A percentile compares a stretch with the other conserved stretches of the same genome.
phyloP scores from a whole-genome alignment of 2,888 invertebrate species.

The Chesias legatella region DNA sequence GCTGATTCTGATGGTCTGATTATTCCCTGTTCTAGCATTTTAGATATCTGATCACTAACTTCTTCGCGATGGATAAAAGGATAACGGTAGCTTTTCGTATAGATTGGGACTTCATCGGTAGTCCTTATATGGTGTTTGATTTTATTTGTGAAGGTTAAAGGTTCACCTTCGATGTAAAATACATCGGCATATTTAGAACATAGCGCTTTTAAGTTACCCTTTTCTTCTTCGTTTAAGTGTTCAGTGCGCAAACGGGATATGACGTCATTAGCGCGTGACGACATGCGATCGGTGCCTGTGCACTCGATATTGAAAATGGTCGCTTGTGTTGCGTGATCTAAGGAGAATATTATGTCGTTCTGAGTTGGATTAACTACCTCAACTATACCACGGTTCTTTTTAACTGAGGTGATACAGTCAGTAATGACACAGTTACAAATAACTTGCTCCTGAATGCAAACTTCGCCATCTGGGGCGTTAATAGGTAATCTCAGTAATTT shows the following conservation, averaged over 20 bases:
- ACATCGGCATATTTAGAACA: slow-evolving; percentile 27
- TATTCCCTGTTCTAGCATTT: slow-evolving; percentile 19
- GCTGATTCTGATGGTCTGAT: slow-evolving; percentile 9
- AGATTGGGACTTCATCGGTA: slow-evolving; percentile 11
- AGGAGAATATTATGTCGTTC: slow-evolving; percentile 29
- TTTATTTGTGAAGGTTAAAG: slow-evolving; percentile 15
- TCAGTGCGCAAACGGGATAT: slow-evolving; percentile 33
- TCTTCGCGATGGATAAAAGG: slow-evolving; percentile 18
- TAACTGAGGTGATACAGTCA: slow-evolving; percentile 29
- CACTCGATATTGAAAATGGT: slow-evolving; percentile 27
- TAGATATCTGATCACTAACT: slow-evolving; percentile 12
- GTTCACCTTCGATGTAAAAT: slow-evolving; percentile 23
- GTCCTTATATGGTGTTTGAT: slow-evolving; percentile 14
- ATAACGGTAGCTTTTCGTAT: slow-evolving; percentile 18
- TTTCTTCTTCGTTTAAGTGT: not conserved
- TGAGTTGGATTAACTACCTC: slow-evolving; percentile 25
- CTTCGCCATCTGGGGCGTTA: slow-evolving; percentile 24
- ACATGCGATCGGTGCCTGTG: slow-evolving; percentile 12
- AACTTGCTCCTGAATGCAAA: slow-evolving; percentile 19
- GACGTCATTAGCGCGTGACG: slow-evolving; percentile 19
- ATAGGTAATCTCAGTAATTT: slow-evolving; percentile 29
- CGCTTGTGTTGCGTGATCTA: slow-evolving; percentile 23
- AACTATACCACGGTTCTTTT: slow-evolving; percentile 26
- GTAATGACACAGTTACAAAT: slow-evolving; percentile 28
- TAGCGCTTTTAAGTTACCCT: slow-evolving; percentile 9